Base-by-base conservation (phyloP, 2,888 invertebrate species). In the Yponomeuta cagnagella region DNA sequence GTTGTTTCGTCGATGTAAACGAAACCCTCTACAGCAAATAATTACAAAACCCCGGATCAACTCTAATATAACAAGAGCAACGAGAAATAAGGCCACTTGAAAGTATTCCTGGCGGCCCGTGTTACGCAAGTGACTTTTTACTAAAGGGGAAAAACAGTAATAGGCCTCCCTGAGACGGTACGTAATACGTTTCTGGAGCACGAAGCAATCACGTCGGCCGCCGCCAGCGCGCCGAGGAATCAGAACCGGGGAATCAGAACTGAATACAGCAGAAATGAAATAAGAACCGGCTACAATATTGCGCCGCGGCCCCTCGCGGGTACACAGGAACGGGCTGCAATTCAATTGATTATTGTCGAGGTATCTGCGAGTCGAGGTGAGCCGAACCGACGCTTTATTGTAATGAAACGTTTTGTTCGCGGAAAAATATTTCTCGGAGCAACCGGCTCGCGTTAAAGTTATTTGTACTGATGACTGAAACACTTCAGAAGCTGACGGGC, bases 221-320 rank as follows among this genome's bases (percentile, higher is more conserved):
- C 64, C 52, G 52, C 15, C 15, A 3, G 52, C 10, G 31, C 65
- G 30, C 10, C 65, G 33, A 65, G 65, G n/a, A 65, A 65, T 65
- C 65, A 31, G 65, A 65, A 30, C 30, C 10, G 30, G 1, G 30
- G n/a, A 65, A 30, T 65, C 65, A 31, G 65, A 65, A 65, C 30
- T 31, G 65, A 31, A 65, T 65, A 65, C 31, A 65, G 33, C 30
- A 30, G 12, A 65, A 31, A 65, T 65, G 33, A 9, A 65, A 31
- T 30, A 30, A 23, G 63, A 63, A 65, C 65, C 9, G 23, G 33
- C 65, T 65, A 65, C 65, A 65, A 65, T 65, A 65, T 65, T 65
- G 33, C 33, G 30, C 65, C 10, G 10, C 30, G 52, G 52, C 52
- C 52, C 15, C 1, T 15, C 52, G 15, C 52, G 52, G 15, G 52